Percentiles rank a stretch among this genome's conserved stretches.
Evolutionary conservation across 2,888 invertebrate species (phyloP).

Genomic region (Perizoma affinitatum): DNA sequence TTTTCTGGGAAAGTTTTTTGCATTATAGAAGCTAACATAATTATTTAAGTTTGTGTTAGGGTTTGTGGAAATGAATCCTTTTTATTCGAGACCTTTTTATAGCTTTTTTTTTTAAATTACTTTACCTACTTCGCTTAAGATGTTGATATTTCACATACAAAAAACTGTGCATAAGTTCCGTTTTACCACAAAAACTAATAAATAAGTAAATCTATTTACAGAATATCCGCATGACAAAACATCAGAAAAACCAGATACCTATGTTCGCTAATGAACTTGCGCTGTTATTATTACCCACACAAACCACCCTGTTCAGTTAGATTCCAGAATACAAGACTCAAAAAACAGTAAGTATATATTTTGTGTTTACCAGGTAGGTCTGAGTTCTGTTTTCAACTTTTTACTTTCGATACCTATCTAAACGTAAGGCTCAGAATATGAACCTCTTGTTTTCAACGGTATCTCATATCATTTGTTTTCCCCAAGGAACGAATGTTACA

Average conservation of each 20-base stretch:
- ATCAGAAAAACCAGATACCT: not conserved
- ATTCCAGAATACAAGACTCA: slow-evolving; percentile 3
- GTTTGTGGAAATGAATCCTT: too few species aligned
- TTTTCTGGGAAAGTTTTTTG: too few species aligned
- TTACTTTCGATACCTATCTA: not conserved
- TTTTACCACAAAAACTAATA: too few species aligned
- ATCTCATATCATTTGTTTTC: slow-evolving; percentile 46
- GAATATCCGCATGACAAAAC: too few species aligned
- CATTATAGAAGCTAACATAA: too few species aligned
- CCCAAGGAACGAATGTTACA: slow-evolving; percentile 68
- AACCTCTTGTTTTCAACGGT: slow-evolving; percentile 1
- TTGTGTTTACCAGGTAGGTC: not conserved
- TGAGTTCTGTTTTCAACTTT: not conserved
- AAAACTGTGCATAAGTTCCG: too few species aligned
- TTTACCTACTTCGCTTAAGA: too few species aligned
- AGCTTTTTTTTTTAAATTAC: too few species aligned
- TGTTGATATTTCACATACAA: too few species aligned
- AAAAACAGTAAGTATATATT: slow-evolving; percentile 4
- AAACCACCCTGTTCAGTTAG: not conserved
- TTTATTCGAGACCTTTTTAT: too few species aligned
- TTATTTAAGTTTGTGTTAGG: too few species aligned
- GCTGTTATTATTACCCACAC: slow-evolving; percentile 1
- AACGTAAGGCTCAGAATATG: slow-evolving; percentile 11
- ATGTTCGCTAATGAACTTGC: slow-evolving; percentile 15
- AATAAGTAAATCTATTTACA: too few species aligned